Conservation (phyloP, 2,888 invertebrate species). For the Acleris holmiana region DNA sequence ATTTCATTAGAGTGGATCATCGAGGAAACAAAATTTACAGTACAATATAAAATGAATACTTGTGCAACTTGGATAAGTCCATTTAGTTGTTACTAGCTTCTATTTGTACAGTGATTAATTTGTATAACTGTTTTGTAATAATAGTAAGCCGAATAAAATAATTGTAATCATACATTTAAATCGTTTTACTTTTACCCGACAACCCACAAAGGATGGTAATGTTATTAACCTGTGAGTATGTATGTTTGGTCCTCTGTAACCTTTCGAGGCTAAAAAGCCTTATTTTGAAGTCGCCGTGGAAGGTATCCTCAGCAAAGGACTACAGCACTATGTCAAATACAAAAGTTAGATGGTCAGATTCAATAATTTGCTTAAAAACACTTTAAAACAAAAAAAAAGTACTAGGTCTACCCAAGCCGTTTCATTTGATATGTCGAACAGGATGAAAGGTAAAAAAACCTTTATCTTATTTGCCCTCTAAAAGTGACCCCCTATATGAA, state of each 20-base stretch:
- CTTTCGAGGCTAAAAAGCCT: no score
- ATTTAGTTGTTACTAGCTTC: constrained; percentile 61
- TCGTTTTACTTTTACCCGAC: constrained; percentile 33
- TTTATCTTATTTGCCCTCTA: background rate
- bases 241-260: no score
- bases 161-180: constrained; percentile 47
- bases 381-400: no score
- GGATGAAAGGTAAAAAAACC: no score
- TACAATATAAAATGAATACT: constrained; percentile 24
- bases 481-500: background rate
- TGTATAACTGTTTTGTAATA: constrained; percentile 80
- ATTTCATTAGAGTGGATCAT: background rate
- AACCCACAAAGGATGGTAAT: no score
- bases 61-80: constrained; percentile 43
- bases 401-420: background rate
- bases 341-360: no score
- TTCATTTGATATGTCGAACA: background rate
- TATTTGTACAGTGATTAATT: constrained; percentile 75
- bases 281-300: no score
- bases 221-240: no score
- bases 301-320: no score
- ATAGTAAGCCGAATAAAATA: constrained; percentile 69
- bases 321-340: no score
- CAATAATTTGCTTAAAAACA: no score
- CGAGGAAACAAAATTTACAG: constrained; percentile 41